Evolutionary conservation across 2,888 invertebrate species (phyloP), one percentile per base, ranked within the genome.

Genomic region (Panopea generosa): DNA sequence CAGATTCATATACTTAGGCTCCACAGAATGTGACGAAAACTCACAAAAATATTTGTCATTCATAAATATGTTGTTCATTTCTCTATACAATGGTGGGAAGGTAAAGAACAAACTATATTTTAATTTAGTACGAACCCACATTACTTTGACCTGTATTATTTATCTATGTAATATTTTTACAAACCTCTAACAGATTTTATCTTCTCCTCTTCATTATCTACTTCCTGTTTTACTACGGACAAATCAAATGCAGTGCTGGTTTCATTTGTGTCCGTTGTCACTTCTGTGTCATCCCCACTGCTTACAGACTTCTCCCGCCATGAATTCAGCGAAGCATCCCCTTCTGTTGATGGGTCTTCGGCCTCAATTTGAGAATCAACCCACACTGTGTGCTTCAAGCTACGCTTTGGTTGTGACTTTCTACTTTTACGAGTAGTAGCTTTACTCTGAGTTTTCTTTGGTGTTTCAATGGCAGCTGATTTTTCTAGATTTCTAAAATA

Each of bases 351-450:
- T 45, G 29, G 33, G 40, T 65, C 75, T n/a, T 27, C 57, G 9
- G 66, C 45, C 14, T 50, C 63, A 20, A 60, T 60, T 14, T 60
- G 59, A 7, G 63, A 65, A 20, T 56, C 69, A 7, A 63, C n/a
- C 20, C 56, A 49, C 20, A 29, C 59, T 38, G 65, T 20, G 45
- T 68, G 70, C 49, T 70, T 69, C 29, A 70, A 26, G 38, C 70
- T 76, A 45, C 69, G 40, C 38, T 70, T 70, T 61, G 75, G 75
- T 55, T 70, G 70, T 22, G 75, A 76, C 47, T 76, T 76, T 16
- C 75, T 56, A 55, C 69, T 75, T 57, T 71, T 71, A 38, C 53
- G 26, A 29, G n/a, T 26, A 27, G 53, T 2, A 26, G 53, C 14
- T 18, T 29, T 53, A 2, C 24, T 27, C 53, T 26, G 53, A 27